Percentiles rank a stretch among this genome's conserved stretches.
Evolutionary conservation across 1,140 invertebrate genomes (phyloP).

Genomic region (Propsilocerus akamusi): DNA sequence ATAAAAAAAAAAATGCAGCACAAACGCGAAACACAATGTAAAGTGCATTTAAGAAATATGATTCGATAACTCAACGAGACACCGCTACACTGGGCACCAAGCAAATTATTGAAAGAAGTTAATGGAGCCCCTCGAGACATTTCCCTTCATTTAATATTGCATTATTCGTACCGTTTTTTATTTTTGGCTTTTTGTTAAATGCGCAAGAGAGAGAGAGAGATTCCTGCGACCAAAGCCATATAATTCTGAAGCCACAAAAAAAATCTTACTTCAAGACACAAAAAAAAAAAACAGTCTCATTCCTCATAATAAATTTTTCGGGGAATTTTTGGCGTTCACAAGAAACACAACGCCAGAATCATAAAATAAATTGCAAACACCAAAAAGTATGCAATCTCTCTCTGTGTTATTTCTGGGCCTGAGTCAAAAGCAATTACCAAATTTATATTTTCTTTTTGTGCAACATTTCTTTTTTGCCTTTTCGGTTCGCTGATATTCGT

Average conservation of each 20-base stretch:
- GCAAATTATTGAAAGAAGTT: not conserved
- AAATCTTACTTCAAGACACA: too few species aligned
- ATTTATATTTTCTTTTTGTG: slow-evolving; percentile 2
- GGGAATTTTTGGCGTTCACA: not conserved
- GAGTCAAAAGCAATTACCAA: slow-evolving; percentile 3
- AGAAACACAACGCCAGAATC: not conserved
- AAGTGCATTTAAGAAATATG: slow-evolving; percentile 1
- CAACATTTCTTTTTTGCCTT: too few species aligned
- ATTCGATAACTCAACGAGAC: slow-evolving; percentile 2
- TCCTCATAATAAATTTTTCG: not conserved
- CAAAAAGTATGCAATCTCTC: not conserved
- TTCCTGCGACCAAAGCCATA: not conserved
- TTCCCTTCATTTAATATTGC: slow-evolving; percentile 2
- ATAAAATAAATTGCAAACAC: slow-evolving; percentile 3
- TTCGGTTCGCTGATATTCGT: too few species aligned
- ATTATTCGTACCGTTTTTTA: not conserved
- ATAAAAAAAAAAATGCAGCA: too few species aligned
- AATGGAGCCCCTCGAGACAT: slow-evolving; percentile 1
- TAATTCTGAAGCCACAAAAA: too few species aligned
- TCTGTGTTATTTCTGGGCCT: not conserved
- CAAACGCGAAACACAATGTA: not conserved
- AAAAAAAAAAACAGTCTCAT: not conserved
- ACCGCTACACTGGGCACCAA: not conserved
- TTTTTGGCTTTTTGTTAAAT: not conserved
- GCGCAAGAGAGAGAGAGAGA: not conserved